Conservation (phyloP, 2,113 vertebrate species). For the Pelmatolapia mariae region DNA sequence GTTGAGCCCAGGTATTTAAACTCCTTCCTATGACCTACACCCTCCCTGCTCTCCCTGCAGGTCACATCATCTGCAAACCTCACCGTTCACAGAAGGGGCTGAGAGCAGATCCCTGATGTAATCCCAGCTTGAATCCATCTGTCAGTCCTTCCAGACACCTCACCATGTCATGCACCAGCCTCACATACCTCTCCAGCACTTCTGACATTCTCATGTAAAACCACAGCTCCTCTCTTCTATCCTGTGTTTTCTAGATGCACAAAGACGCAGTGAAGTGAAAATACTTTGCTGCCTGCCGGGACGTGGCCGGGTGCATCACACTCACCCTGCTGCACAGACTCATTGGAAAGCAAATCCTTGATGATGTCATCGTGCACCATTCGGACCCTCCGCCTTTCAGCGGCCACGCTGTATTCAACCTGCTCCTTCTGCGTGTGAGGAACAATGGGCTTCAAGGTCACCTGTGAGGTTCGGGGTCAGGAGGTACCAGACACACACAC, state of each 20-base stretch:
- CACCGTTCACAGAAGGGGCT: not conserved
- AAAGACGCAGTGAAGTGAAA: not conserved
- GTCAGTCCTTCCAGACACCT: not conserved
- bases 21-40: not conserved
- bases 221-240: not conserved
- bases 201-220: not conserved
- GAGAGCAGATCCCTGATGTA: not conserved
- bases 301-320: not conserved
- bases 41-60: not conserved
- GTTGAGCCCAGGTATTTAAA: not conserved
- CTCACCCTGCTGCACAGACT: constrained; percentile 63
- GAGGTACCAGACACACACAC: not conserved
- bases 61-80: not conserved
- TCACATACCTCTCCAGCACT: not conserved
- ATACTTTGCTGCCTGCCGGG: not conserved
- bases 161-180: not conserved
- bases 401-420: constrained; percentile 80
- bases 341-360: constrained; percentile 77
- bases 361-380: constrained; percentile 85
- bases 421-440: constrained; percentile 77
- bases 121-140: not conserved
- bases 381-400: constrained; percentile 85
- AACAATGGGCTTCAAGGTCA: constrained; percentile 17
- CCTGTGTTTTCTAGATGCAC: not conserved
- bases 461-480: not conserved